phyloP scores from a whole-genome alignment of 1,140 invertebrate genomes.

The Dinoponera quadriceps region DNA sequence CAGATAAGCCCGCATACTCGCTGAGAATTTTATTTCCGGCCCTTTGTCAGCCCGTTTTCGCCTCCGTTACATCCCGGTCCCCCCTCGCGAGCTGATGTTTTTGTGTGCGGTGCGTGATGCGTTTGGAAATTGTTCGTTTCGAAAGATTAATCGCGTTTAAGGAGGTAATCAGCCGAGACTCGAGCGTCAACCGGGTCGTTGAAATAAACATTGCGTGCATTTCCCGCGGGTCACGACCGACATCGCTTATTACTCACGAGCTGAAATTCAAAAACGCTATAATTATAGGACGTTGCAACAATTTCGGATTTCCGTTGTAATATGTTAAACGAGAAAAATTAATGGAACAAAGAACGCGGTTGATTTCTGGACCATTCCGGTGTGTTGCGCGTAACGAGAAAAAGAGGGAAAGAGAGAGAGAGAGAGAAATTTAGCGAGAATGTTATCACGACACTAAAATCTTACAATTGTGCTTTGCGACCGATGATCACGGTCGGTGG shows the following conservation, averaged over 20 bases:
- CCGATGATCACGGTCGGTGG: slow-evolving; percentile 12
- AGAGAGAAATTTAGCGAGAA: too few species aligned
- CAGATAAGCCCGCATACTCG: slow-evolving; percentile 16
- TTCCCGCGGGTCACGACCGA: slow-evolving; percentile 34
- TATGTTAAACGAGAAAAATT: not conserved
- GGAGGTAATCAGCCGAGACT: not conserved
- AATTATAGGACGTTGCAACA: not conserved
- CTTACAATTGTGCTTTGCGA: too few species aligned
- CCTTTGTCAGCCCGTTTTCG: slow-evolving; percentile 19
- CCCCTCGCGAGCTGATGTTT: slow-evolving; percentile 8
- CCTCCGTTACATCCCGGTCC: too few species aligned
- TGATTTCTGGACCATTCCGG: too few species aligned
- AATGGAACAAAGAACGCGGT: too few species aligned
- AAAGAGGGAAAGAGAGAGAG: too few species aligned
- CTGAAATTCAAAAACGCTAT: not conserved
- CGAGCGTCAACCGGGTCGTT: slow-evolving; percentile 33
- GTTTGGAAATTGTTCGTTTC: slow-evolving; percentile 12
- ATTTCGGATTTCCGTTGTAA: not conserved
- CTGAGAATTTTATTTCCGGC: slow-evolving; percentile 22
- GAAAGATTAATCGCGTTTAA: slow-evolving; percentile 38
- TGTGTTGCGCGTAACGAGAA: too few species aligned
- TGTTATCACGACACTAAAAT: too few species aligned
- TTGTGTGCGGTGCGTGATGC: not conserved
- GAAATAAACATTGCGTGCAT: slow-evolving; percentile 22
- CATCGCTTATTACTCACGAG: slow-evolving; percentile 19